Conservation (phyloP, 2,888 invertebrate species). For the Drosophila infuscata region DNA sequence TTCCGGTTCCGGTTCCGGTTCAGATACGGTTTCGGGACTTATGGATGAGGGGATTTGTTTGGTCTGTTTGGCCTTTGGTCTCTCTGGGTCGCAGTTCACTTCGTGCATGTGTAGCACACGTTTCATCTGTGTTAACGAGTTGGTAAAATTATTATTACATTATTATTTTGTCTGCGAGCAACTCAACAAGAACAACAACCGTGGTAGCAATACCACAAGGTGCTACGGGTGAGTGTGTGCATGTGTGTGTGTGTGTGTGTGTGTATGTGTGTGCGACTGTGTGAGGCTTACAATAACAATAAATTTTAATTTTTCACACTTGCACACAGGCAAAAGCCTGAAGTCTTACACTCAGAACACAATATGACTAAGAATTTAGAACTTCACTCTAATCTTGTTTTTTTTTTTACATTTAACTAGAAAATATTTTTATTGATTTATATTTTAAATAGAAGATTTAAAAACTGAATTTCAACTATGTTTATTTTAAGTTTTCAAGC, state of each 20-base stretch:
- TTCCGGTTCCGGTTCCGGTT: not conserved
- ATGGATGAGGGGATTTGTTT: not conserved
- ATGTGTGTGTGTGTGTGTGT: slow-evolving; percentile 18
- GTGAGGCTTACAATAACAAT: slow-evolving; percentile 73
- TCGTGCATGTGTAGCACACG: slow-evolving; percentile 50
- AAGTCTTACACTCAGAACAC: slow-evolving; percentile 16
- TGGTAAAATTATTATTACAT: slow-evolving; percentile 82
- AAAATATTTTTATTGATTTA: not conserved
- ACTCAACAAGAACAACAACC: slow-evolving; percentile 51
- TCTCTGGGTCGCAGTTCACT: slow-evolving; percentile 29
- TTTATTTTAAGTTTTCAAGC: too few relatives aligned
- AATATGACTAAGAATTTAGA: not conserved
- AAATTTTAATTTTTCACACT: slow-evolving; percentile 78
- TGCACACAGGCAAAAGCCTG: slow-evolving; percentile 23
- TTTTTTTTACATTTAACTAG: not conserved
- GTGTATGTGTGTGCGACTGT: slow-evolving; percentile 25
- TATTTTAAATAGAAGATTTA: not conserved
- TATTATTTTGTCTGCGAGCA: slow-evolving; percentile 79
- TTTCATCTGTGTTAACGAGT: slow-evolving; percentile 80
- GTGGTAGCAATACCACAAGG: slow-evolving; percentile 27
- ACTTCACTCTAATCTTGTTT: not conserved
- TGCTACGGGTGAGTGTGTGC: slow-evolving; percentile 10
- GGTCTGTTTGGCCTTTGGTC: slow-evolving; percentile 12
- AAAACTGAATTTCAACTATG: not conserved
- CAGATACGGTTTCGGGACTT: not conserved